Evolutionary conservation across 2,113 vertebrate species (phyloP).

Genomic region (Xenopus borealis): DNA sequence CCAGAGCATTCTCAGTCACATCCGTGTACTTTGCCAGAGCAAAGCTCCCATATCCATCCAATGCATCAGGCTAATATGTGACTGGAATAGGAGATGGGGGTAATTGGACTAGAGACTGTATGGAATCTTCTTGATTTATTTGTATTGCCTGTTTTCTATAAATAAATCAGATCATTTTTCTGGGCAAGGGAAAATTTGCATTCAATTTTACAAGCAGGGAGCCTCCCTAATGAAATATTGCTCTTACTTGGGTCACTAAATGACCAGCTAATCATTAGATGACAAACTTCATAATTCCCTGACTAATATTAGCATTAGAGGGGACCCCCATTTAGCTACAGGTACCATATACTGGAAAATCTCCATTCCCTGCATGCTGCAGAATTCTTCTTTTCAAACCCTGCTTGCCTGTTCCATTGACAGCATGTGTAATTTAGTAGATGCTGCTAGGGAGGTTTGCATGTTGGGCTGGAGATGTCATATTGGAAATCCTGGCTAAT

Average conservation of each 20-base stretch:
- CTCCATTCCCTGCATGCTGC: slow-evolving; percentile 16
- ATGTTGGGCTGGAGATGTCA: slow-evolving; percentile 33
- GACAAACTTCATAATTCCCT: slow-evolving; percentile 2
- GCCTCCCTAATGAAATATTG: slow-evolving; percentile 8
- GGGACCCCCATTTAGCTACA: slow-evolving; percentile 4
- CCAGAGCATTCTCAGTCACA: slow-evolving; percentile 5
- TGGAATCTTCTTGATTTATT: background rate
- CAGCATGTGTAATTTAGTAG: slow-evolving; percentile 41
- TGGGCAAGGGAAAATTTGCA: background rate
- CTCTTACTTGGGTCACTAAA: background rate
- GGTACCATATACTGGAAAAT: background rate
- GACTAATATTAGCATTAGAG: background rate
- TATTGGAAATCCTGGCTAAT: background rate
- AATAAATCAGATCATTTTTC: background rate
- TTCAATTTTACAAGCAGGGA: slow-evolving; percentile 7
- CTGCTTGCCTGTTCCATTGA: slow-evolving; percentile 5
- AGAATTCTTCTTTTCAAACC: slow-evolving; percentile 12
- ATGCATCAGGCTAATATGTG: slow-evolving; percentile 35
- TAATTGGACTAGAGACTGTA: slow-evolving; percentile 25
- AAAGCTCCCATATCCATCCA: slow-evolving; percentile 8
- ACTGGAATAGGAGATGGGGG: slow-evolving; percentile 35
- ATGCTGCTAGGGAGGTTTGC: slow-evolving; percentile 33
- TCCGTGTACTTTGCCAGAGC: slow-evolving; percentile 1
- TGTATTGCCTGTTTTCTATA: slow-evolving; percentile 20
- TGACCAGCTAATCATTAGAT: background rate